These are phyloP conservation scores for Hippolais icterina DNA, from an alignment of 2,113 vertebrate genomes.

Conservation along the genomic window DNA sequence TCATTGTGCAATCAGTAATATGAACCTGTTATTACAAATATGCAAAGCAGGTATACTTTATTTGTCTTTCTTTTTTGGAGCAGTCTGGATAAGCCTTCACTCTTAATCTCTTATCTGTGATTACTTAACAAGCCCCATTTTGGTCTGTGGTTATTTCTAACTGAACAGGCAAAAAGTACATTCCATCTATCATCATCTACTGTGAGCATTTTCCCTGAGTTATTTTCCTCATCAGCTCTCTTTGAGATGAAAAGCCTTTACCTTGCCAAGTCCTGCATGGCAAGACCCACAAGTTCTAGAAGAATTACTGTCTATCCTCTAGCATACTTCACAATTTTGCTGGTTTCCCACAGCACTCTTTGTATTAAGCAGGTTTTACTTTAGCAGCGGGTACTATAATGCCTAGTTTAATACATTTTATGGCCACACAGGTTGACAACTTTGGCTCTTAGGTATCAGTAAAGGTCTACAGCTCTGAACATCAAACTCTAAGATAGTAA, in stretches of 20 bases:
- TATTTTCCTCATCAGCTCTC: not conserved
- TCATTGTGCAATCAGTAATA: not conserved
- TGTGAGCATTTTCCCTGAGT: not conserved
- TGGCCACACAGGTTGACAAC: not conserved
- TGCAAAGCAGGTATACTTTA: not conserved
- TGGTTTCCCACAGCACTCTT: not conserved
- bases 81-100: not conserved
- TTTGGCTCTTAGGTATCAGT: not conserved
- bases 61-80: not conserved
- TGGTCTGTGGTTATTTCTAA: not conserved
- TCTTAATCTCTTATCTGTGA: not conserved
- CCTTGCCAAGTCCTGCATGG: not conserved
- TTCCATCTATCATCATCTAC: not conserved
- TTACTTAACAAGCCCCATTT: not conserved
- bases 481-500: not conserved
- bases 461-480: not conserved
- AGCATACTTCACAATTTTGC: not conserved
- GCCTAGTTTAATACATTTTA: not conserved
- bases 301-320: not conserved
- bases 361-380: not conserved
- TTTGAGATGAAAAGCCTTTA: not conserved
- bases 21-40: not conserved
- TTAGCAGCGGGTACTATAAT: not conserved
- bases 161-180: not conserved
- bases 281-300: not conserved